Evolutionary conservation across 2,888 invertebrate species (phyloP), one percentile per base, ranked within the genome.

Genomic region (Eugnorisma glareosa): DNA sequence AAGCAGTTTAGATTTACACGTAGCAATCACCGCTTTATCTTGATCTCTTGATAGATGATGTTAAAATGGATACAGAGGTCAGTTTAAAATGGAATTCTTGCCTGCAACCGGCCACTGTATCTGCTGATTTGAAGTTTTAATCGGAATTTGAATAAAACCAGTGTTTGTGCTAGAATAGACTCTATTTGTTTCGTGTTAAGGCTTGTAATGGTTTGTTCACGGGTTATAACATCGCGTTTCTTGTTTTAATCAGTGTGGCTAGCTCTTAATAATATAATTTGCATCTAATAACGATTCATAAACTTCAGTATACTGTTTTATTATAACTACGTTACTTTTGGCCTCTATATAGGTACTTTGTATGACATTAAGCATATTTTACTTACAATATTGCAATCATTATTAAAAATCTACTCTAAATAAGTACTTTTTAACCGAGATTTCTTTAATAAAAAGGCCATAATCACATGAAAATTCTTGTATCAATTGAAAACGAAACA

Each of bases 1-100:
- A 91, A 92, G 92, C 89, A 35, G 78, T 74, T 73, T 75, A 87
- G 87, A 91, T 92, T 92, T 91, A 91, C 88, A 82, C 83, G 67
- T 82, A 66, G 35, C 83, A 77, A 86, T 86, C 82, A 83, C 91
- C 87, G 87, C 61, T 57, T 59, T 89, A 90, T 81, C 82, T 77
- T 89, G 91, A 89, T 87, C 90, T 82, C 73, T 73, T 72, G 76
- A 67, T 83, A 78, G 67, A 68, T 74, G 68, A 61, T 70, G 54
- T 61, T 75, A 70, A 45, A 31, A 61, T 54, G 72, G 37, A 70
- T 71, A 77, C 71, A 45, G 83, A 87, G 86, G 88, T 81, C 85
- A 85, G 45, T 71, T 37, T 76, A 79, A 76, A 80, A 72, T 76
- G 77, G 77, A 0, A 40, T 11, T 7, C 0, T 67, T 74, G 75